Evolutionary conservation across 2,888 invertebrate genomes (phyloP), one percentile per base, ranked within the genome.

Genomic region (Steromphala cineraria): DNA sequence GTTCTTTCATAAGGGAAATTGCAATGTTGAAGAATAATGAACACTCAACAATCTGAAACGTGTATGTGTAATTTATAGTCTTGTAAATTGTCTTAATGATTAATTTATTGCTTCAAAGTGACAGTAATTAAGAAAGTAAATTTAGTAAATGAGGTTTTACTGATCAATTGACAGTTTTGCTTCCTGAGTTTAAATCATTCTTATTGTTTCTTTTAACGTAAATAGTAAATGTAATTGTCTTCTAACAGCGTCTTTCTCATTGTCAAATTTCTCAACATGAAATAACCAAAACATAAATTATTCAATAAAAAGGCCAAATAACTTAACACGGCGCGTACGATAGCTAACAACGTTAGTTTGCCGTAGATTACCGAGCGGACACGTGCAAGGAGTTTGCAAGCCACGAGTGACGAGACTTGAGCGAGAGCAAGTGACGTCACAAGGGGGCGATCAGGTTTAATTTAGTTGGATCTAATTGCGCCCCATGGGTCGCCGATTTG

Each of bases 401-500:
- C 36, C 71, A 71, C 71, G 71, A 31, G 71, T 31, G 36, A 36
- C 36, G 71, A 71, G 71, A 71, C 55, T 24, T 31, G 76, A 17
- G 76, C 76, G 76, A 17, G 55, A 76, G 53, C 24, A 17, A 28
- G n/a, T 53, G 53, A 55, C 76, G 53, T 31, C 55, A 55, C 71
- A 76, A n/a, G 31, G 76, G 36, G 76, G 19, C 53, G 53, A 79
- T 53, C 67, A 62, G n/a, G 67, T 78, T 78, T 78, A 67, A 67
- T 78, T 67, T 78, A 78, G 79, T 36, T 79, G 55, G 53, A 79
- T 74, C 52, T 67, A 53, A 79, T 79, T 79, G 24, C 76, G 76
- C 76, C 36, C 13, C 46, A 21, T 53, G 79, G 74, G 31, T 28
- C 56, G 19, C 21, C 40, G 74, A 74, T 55, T 71, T 52, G 46